A percentile compares a stretch with the other conserved stretches of the same genome.
These are phyloP conservation scores for Oncorhynchus clarkii DNA, from an alignment of 2,113 vertebrate genomes.

Conservation along the genomic window DNA sequence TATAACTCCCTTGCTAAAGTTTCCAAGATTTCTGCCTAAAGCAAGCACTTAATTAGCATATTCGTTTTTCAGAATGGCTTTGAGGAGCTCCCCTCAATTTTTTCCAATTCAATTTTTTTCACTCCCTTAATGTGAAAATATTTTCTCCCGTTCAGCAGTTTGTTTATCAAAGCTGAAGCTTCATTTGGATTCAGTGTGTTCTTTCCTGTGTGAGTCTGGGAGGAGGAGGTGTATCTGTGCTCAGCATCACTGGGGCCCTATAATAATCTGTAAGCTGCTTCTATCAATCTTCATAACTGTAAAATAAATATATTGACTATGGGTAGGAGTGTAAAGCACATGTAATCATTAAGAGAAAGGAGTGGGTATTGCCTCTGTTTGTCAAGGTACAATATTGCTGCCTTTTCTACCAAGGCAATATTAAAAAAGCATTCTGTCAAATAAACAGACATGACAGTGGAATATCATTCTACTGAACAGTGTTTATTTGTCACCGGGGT, in stretches of 20 bases:
- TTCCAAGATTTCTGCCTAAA: conserved; percentile 60
- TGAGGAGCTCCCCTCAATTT: conserved; percentile 57
- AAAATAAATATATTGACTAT: conserved; percentile 50
- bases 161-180: conserved; percentile 47
- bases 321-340: conserved; percentile 39
- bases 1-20: conserved; percentile 68
- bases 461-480: neutral
- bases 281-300: conserved; percentile 57
- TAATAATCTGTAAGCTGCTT: conserved; percentile 45
- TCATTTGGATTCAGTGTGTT: conserved; percentile 19
- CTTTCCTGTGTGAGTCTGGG: conserved; percentile 15
- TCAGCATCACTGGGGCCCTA: conserved; percentile 46
- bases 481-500: conserved; percentile 9
- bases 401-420: conserved; percentile 16
- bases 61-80: conserved; percentile 67
- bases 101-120: conserved; percentile 12
- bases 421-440: conserved; percentile 12
- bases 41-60: conserved; percentile 66
- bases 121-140: conserved; percentile 55
- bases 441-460: neutral
- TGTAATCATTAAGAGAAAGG: conserved; percentile 48
- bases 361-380: conserved; percentile 37
- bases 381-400: conserved; percentile 32
- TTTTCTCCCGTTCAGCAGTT: conserved; percentile 48
- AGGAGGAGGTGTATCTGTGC: conserved; percentile 44